Evolutionary conservation across 2,888 invertebrate species (phyloP).

Genomic region (Periphyllus acericola): DNA sequence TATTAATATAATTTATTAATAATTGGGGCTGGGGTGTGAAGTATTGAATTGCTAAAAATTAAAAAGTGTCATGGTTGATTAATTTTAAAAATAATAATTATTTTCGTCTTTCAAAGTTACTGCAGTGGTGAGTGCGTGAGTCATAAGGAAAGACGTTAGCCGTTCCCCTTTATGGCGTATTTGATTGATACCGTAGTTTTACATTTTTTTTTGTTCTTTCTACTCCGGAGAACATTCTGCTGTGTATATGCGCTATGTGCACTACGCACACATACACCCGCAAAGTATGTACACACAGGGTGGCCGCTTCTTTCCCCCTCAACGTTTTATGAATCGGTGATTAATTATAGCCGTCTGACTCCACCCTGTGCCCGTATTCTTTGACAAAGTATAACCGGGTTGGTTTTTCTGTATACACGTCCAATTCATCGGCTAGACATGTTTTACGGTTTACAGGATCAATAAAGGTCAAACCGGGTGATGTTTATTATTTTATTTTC

Average conservation of each 20-base stretch:
- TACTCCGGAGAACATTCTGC: constrained; percentile 14
- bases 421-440: neutral
- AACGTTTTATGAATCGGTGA: constrained; percentile 45
- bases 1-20: neutral
- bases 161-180: constrained; percentile 27
- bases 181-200: constrained; percentile 48
- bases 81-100: neutral
- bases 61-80: neutral
- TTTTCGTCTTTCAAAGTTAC: constrained; percentile 1
- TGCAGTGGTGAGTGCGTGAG: neutral
- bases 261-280: constrained; percentile 37
- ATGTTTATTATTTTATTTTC: neutral
- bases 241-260: neutral
- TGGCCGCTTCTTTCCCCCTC: constrained; percentile 32
- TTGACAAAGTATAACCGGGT: constrained; percentile 4
- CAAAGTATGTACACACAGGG: constrained; percentile 31
- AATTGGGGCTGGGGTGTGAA: neutral
- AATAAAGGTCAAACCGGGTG: neutral
- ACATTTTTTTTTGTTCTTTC: neutral
- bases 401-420: constrained; percentile 6
- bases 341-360: constrained; percentile 56
- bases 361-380: constrained; percentile 47
- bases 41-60: neutral
- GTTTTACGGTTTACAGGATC: constrained; percentile 7
- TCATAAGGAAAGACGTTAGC: constrained; percentile 10